A percentile compares a stretch with the other conserved stretches of the same genome.
These are phyloP conservation scores for Adela reaumurella DNA, from an alignment of 2,888 invertebrate species.

Conservation along the genomic window DNA sequence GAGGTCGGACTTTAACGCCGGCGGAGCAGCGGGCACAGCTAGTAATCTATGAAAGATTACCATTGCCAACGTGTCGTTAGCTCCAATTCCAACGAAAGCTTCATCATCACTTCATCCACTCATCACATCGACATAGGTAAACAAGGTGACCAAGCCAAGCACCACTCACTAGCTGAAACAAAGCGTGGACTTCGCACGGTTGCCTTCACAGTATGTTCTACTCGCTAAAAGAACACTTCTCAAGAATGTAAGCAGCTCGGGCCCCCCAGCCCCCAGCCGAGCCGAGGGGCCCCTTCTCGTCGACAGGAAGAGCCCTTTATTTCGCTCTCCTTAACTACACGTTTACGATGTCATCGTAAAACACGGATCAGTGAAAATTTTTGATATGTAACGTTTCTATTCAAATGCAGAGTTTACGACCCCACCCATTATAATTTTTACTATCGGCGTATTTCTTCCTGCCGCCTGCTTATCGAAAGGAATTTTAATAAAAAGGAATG, in stretches of 20 bases:
- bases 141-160: too few relatives aligned
- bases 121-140: too few relatives aligned
- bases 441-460: conserved; percentile 45
- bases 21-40: too few relatives aligned
- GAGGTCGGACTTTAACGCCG: too few relatives aligned
- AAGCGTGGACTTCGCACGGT: too few relatives aligned
- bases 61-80: too few relatives aligned
- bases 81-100: too few relatives aligned
- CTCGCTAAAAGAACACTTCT: neutral
- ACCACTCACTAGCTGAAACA: too few relatives aligned
- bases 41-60: too few relatives aligned
- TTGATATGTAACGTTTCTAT: conserved; percentile 56
- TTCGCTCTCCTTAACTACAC: conserved; percentile 47
- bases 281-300: neutral
- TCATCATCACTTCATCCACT: too few relatives aligned
- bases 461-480: conserved; percentile 41
- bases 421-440: conserved; percentile 48
- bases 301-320: conserved; percentile 26
- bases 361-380: conserved; percentile 56
- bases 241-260: neutral
- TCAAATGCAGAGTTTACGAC: conserved; percentile 51
- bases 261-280: neutral
- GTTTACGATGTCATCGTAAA: conserved; percentile 54
- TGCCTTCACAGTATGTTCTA: too few relatives aligned
- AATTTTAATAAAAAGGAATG: conserved; percentile 31